Base-by-base conservation (phyloP, 2,888 invertebrate species). In the Lathronympha strigana region DNA sequence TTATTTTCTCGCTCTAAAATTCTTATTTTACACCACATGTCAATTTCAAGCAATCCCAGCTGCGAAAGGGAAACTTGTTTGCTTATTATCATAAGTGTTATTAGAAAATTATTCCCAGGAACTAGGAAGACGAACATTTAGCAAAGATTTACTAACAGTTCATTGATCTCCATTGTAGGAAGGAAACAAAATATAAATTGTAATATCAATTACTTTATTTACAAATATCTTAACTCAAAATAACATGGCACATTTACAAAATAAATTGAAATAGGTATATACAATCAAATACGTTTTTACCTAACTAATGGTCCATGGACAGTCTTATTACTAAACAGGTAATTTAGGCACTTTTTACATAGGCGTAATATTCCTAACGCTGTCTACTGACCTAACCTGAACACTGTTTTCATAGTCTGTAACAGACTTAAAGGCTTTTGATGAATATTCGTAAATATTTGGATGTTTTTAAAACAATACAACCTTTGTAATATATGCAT, bases 211-310 rank as follows among this genome's bases (percentile, higher is more conserved):
- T 28, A 33, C 23, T 63, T 58, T 60, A 64, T 53, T 64, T 11
- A 60, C 36, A 60, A n/a, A 23, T n/a, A 21, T 47, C 51, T 19
- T 60, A 64, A 28, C 50, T 60, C 5, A 40, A 57, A n/a, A 64
- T 64, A 45, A n/a, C 51, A 60, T 64, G 64, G 66, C 66, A 66
- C 61, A 49, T 66, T 61, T 40, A 66, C 40, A 38, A 15, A 33
- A 2, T 58, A 47, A 58, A 33, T 58, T 23, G 17, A 45, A 25
- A 51, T 64, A 60, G 13, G n/a, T 58, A 38, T 36, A 36, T 23
- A 53, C 23, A 36, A 19, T 33, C 13, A 25, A 19, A 36, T 19
- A 28, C 19, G 9, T 21, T 43, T 31, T 40, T 33, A 43, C 5
- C 0, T 23, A 47, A 19, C 11, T 23, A 17, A 43, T 63, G 63